Evolutionary conservation across 2,888 invertebrate species (phyloP).

Genomic region (Spodoptera exigua): DNA sequence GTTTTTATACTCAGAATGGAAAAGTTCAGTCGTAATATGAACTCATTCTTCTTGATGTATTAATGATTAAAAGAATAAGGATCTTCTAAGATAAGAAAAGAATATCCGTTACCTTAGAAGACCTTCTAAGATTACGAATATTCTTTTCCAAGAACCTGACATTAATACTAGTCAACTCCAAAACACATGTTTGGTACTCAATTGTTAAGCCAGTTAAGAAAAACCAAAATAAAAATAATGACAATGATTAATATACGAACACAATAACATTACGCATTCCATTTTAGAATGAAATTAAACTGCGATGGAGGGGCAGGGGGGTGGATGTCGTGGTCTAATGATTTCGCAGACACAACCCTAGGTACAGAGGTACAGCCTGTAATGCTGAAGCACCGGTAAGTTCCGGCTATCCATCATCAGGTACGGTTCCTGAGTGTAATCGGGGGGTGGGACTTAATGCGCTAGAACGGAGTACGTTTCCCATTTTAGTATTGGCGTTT

Average conservation of each 20-base stretch:
- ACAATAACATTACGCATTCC: constrained; percentile 3
- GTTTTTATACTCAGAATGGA: too few species aligned
- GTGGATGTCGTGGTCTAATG: constrained; percentile 32
- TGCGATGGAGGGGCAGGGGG: too few species aligned
- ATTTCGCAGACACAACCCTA: constrained; percentile 44
- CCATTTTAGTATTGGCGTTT: constrained; percentile 54
- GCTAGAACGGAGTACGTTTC: constrained; percentile 52
- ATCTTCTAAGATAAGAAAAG: too few species aligned
- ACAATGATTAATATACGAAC: constrained; percentile 28
- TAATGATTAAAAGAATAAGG: too few species aligned
- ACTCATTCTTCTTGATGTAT: too few species aligned
- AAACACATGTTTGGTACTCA: too few species aligned
- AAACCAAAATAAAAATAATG: background rate
- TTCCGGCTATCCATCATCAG: constrained; percentile 82
- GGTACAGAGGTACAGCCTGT: constrained; percentile 49
- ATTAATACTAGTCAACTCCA: too few species aligned
- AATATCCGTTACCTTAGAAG: too few species aligned
- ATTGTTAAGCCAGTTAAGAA: too few species aligned
- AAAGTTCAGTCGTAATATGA: too few species aligned
- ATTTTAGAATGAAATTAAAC: constrained; percentile 42
- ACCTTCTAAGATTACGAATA: too few species aligned
- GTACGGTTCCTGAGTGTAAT: constrained; percentile 77
- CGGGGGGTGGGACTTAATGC: constrained; percentile 62
- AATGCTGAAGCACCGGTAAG: constrained; percentile 58
- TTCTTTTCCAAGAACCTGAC: too few species aligned